Percentiles rank a stretch among this genome's conserved stretches.
Evolutionary conservation across 1,140 invertebrate genomes (phyloP).

Genomic region (Lordiphosa stackelbergi): DNA sequence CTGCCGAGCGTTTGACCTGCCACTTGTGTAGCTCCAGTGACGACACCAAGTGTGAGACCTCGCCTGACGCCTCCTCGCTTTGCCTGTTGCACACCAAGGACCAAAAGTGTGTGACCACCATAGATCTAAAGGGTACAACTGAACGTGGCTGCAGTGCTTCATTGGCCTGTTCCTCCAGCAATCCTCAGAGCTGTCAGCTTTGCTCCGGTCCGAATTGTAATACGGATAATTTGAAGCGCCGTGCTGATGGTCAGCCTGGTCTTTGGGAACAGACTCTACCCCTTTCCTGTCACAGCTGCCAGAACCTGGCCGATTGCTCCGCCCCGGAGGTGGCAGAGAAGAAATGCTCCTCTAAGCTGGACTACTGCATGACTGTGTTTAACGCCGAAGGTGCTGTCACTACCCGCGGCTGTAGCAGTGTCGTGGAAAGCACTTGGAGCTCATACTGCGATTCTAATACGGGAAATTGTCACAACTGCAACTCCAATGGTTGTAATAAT

Average conservation of each 20-base stretch:
- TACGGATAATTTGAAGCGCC: slow-evolving; percentile 45
- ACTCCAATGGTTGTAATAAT: slow-evolving; percentile 63
- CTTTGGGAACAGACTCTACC: slow-evolving; percentile 60
- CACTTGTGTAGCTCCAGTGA: slow-evolving; percentile 52
- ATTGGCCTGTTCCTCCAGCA: slow-evolving; percentile 30
- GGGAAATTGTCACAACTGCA: slow-evolving; percentile 61
- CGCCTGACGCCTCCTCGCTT: slow-evolving; percentile 16
- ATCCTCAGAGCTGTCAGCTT: slow-evolving; percentile 29
- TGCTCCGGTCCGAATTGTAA: slow-evolving; percentile 56
- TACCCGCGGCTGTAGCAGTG: slow-evolving; percentile 54
- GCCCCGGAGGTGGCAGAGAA: not conserved
- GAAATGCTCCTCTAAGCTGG: slow-evolving; percentile 27
- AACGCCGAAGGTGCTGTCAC: slow-evolving; percentile 30
- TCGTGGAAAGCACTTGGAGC: slow-evolving; percentile 39
- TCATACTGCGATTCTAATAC: slow-evolving; percentile 55
- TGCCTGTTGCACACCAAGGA: slow-evolving; percentile 40
- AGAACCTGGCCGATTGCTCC: slow-evolving; percentile 27
- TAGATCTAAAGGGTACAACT: slow-evolving; percentile 51
- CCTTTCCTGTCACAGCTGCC: slow-evolving; percentile 50
- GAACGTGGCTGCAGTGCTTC: slow-evolving; percentile 55
- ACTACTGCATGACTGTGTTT: slow-evolving; percentile 72
- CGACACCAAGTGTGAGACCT: slow-evolving; percentile 31
- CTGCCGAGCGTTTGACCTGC: slow-evolving; percentile 51
- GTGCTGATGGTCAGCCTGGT: slow-evolving; percentile 54
- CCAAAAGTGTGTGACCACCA: slow-evolving; percentile 42